Evolutionary conservation across 2,113 vertebrate species (phyloP).

Genomic region (Mungos mungo): DNA sequence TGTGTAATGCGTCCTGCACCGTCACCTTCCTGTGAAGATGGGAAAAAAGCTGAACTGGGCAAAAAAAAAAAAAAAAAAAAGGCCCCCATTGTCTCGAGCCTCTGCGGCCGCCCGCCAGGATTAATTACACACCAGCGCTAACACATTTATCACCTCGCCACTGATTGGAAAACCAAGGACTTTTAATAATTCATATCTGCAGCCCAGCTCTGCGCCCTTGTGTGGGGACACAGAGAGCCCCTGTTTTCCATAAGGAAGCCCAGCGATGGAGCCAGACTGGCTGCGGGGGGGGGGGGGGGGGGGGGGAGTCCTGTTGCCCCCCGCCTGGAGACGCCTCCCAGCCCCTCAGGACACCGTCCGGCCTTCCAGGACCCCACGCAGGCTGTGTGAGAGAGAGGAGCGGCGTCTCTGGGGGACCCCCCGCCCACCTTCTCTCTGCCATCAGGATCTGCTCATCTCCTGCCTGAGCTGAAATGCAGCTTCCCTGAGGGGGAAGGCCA

Average conservation of each 20-base stretch:
- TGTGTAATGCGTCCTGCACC: conserved; percentile 57
- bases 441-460: background rate
- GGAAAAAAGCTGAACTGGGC: background rate
- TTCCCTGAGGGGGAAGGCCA: background rate
- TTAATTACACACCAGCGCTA: conserved; percentile 59
- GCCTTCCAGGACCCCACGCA: background rate
- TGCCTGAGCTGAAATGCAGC: background rate
- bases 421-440: background rate
- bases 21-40: conserved; percentile 47
- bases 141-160: conserved; percentile 50
- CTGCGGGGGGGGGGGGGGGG: rapidly evolving
- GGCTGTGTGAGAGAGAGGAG: background rate
- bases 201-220: background rate
- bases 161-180: conserved; percentile 53
- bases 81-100: conserved; percentile 66
- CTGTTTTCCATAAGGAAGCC: conserved; percentile 32
- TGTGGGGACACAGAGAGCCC: conserved; percentile 16
- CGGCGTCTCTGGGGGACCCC: rapidly evolving
- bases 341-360: background rate
- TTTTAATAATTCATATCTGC: conserved; percentile 68
- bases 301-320: background rate
- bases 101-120: conserved; percentile 32
- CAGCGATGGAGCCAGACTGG: background rate
- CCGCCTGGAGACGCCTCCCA: background rate
- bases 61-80: background rate